A percentile compares a stretch with the other conserved stretches of the same genome.
Conservation (phyloP, 2,888 invertebrate genomes). For the Torymus tubicola region DNA sequence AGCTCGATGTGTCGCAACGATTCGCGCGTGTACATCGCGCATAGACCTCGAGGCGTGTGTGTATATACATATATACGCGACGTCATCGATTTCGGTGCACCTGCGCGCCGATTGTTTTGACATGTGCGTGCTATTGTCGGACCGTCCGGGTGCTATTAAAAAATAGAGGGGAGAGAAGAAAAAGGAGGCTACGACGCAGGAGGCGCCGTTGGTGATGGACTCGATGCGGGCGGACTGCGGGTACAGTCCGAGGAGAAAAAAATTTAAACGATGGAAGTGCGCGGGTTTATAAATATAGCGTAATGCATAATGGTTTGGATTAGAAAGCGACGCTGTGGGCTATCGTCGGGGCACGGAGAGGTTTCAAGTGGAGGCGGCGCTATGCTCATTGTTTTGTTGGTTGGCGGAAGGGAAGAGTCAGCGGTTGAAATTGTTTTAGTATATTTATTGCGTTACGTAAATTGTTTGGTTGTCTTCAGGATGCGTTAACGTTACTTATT, state of each 20-base stretch:
- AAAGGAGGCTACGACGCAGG: conserved; percentile 45
- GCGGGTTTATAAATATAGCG: conserved; percentile 16
- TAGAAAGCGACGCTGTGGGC: no score
- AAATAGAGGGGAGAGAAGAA: conserved; percentile 52
- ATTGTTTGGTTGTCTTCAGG: no score
- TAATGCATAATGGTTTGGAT: no score
- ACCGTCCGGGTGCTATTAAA: conserved; percentile 39
- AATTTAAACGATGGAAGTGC: neutral
- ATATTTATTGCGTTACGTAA: no score
- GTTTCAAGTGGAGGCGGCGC: no score
- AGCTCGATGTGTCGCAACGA: conserved; percentile 33
- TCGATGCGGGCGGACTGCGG: neutral
- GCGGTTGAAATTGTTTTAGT: no score
- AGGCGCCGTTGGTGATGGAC: neutral
- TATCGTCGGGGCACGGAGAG: no score
- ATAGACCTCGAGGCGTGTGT: no score
- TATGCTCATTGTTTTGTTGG: neutral
- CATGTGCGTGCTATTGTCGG: conserved; percentile 56
- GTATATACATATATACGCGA: neutral
- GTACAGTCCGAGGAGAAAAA: conserved; percentile 58
- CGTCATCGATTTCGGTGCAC: conserved; percentile 55
- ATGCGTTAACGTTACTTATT: no score
- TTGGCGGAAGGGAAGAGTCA: neutral
- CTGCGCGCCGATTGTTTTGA: conserved; percentile 59
- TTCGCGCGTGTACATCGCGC: no score